Conservation (phyloP, 2,888 invertebrate genomes). For the Drosophila barbarae region DNA sequence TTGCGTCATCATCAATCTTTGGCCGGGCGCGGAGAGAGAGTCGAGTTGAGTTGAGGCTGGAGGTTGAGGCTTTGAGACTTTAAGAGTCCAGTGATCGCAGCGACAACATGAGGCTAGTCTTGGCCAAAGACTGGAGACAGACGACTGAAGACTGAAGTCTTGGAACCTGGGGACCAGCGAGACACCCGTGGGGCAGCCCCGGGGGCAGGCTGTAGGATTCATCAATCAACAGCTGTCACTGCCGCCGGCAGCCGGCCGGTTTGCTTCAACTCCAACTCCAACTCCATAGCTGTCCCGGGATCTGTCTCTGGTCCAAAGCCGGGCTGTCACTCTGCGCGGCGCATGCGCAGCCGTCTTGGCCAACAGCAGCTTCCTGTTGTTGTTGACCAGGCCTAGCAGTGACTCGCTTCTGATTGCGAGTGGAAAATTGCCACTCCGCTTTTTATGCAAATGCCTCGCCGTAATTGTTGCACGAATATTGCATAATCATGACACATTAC, state of each 20-base stretch:
- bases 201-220: conserved; percentile 67
- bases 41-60: background rate
- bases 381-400: conserved; percentile 2
- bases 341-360: conserved; percentile 56
- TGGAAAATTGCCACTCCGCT: conserved; percentile 61
- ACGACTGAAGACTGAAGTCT: conserved; percentile 3
- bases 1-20: conserved; percentile 70
- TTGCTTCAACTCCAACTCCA: conserved; percentile 32
- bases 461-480: conserved; percentile 70
- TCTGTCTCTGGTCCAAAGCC: conserved; percentile 30
- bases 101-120: conserved; percentile 50
- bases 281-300: conserved; percentile 28
- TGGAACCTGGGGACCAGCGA: conserved; percentile 52
- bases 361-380: conserved; percentile 59
- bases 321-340: conserved; percentile 51
- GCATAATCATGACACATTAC: conserved; percentile 67
- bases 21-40: conserved; percentile 21
- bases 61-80: background rate
- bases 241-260: conserved; percentile 59
- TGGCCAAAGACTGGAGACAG: conserved; percentile 43
- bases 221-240: conserved; percentile 73
- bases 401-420: conserved; percentile 36
- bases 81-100: conserved; percentile 17
- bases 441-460: conserved; percentile 63
- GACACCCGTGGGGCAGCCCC: conserved; percentile 44